A percentile compares a stretch with the other conserved stretches of the same genome.
Conservation (phyloP, 2,888 invertebrate genomes). For the Spisula subtruncata region DNA sequence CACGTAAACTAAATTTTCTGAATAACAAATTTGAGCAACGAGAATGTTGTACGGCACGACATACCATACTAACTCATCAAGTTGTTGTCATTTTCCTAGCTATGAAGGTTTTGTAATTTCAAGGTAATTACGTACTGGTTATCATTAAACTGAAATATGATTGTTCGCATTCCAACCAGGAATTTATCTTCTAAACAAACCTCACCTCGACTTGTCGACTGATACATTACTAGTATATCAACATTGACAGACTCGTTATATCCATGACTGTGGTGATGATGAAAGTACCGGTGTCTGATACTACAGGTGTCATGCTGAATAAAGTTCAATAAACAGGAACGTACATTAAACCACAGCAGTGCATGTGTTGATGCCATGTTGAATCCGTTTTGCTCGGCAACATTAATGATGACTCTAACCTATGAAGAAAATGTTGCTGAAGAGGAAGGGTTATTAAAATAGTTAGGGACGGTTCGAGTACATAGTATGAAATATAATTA, state of each 20-base stretch:
- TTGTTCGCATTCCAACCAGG: constrained; percentile 6
- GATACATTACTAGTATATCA: background rate
- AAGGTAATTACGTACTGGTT: background rate
- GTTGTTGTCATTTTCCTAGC: background rate
- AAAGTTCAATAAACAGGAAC: no score
- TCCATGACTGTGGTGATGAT: background rate
- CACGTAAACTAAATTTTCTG: no score
- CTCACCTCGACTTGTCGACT: background rate
- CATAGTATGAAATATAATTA: no score
- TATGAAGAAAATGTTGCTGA: no score
- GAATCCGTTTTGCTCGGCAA: no score
- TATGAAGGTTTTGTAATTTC: constrained; percentile 1
- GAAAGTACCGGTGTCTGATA: background rate
- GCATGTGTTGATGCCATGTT: no score
- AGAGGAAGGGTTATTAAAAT: no score
- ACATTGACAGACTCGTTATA: background rate
- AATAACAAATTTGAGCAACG: no score
- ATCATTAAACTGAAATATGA: constrained; percentile 7
- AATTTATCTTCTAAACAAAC: constrained; percentile 21
- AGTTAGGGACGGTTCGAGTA: no score
- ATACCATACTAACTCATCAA: background rate
- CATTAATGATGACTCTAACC: no score
- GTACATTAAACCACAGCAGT: no score
- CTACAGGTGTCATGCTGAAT: background rate
- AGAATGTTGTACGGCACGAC: background rate